Evolutionary conservation across 2,113 vertebrate genomes (phyloP).

Genomic region (Gasterosteus nipponicus): DNA sequence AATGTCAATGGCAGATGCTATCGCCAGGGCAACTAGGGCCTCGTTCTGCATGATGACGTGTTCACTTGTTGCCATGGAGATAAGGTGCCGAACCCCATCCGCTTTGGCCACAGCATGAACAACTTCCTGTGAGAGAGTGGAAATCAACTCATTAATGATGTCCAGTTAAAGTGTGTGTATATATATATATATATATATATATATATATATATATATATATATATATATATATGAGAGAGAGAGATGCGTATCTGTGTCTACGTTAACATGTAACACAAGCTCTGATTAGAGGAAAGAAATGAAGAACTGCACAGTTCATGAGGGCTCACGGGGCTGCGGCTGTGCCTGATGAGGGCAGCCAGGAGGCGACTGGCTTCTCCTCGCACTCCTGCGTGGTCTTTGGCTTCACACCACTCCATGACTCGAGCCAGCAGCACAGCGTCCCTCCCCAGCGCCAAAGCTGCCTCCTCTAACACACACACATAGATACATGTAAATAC

Average conservation of each 20-base stretch:
- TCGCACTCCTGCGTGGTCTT: constrained; percentile 80
- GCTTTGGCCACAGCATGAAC: constrained; percentile 84
- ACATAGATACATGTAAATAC: background rate
- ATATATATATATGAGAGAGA: too few species aligned
- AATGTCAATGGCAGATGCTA: constrained; percentile 85
- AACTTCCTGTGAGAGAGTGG: constrained; percentile 82
- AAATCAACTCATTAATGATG: background rate
- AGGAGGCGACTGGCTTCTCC: constrained; percentile 87
- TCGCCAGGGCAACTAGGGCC: constrained; percentile 87
- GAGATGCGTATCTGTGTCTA: background rate
- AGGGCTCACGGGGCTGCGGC: constrained; percentile 81
- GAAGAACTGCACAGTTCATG: background rate
- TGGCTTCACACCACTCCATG: constrained; percentile 86
- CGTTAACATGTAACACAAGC: background rate
- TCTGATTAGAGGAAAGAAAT: background rate
- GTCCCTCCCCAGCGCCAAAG: constrained; percentile 84
- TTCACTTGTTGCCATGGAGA: constrained; percentile 88
- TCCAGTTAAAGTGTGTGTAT: background rate
- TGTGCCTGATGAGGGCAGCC: constrained; percentile 86
- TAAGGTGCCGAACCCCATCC: constrained; percentile 86
- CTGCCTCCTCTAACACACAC: constrained; percentile 82
- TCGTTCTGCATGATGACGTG: constrained; percentile 90
- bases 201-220: background rate
- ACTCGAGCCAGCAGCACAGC: constrained; percentile 80
- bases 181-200: background rate